Base-by-base conservation (phyloP, 1,140 invertebrate genomes). In the Drosophila erecta region DNA sequence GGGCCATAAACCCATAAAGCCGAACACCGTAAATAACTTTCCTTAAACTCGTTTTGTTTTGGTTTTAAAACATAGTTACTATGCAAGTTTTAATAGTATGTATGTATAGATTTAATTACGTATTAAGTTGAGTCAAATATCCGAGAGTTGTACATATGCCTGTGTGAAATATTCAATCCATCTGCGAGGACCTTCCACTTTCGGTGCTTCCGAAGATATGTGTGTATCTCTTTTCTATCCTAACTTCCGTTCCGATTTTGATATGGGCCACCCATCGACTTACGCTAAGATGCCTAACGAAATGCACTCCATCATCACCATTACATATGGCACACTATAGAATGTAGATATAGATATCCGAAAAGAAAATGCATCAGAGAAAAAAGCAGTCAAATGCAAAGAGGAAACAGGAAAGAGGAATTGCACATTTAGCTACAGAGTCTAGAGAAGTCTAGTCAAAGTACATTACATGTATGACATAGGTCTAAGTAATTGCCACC, bases 81-180 rank as follows among this genome's bases (percentile, higher is more conserved):
- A 74, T 65, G 70, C 59, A 79, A 62, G 43, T 73, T 85, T 43
- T 76, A 66, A 66, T 76, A 76, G 59, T 57, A 58, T 54, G 12
- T 74, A 50, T 74, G 17, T 54, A 75, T 86, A 76, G 74, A 86
- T 78, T 81, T 83, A 83, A 83, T 86, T 86, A 86, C 83, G 83
- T 86, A 86, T 87, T 83, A 83, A 65, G 70, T 83, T 76, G 75
- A 72, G 67, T 79, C 66, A 71, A 83, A 83, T 61, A 50, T 78
- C 64, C 46, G 44, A 70, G 51, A 81, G 64, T 86, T 77, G 64
- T 70, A 66, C 59, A 71, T 66, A 77, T 61, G 61, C 46, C 46
- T 55, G 49, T 37, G 40, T 50, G 46, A 51, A 44, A 43, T 35
- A 44, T 60, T 69, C 51, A 37, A 44, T 50, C 41, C 41, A 38